Evolutionary conservation across 2,888 invertebrate species (phyloP).

Genomic region (Reticulitermes lucifugus): DNA sequence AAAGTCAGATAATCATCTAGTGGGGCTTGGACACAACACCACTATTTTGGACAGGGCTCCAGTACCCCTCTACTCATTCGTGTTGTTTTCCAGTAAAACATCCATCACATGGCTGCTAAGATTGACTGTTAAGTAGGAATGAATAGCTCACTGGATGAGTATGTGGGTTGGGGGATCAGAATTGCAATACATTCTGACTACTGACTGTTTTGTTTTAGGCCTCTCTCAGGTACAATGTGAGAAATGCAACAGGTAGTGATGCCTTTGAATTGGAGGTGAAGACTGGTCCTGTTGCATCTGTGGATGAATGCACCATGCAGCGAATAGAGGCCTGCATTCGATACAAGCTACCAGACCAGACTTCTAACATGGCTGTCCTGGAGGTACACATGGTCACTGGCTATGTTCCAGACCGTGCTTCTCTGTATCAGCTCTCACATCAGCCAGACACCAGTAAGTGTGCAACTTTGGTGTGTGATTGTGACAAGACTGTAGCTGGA

Average conservation of each 20-base stretch:
- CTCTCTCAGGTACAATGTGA: conserved; percentile 65
- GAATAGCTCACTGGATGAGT: too few species aligned
- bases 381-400: conserved; percentile 75
- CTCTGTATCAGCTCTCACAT: conserved; percentile 68
- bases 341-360: conserved; percentile 61
- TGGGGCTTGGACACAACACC: too few species aligned
- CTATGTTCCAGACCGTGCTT: conserved; percentile 70
- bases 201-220: conserved; percentile 9
- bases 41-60: too few species aligned
- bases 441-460: conserved; percentile 53
- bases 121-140: too few species aligned
- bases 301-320: conserved; percentile 60
- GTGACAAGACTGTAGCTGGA: too few species aligned
- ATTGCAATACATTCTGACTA: not conserved
- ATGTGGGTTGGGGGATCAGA: too few species aligned
- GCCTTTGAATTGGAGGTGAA: conserved; percentile 67
- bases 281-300: conserved; percentile 62
- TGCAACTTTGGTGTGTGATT: too few species aligned
- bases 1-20: too few species aligned
- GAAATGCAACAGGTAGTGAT: conserved; percentile 64
- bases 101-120: too few species aligned
- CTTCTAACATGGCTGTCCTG: conserved; percentile 73
- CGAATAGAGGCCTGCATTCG: conserved; percentile 53
- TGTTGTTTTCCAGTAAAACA: too few species aligned
- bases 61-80: too few species aligned